Conservation (phyloP, 2,888 invertebrate species). For the Panopea generosa region DNA sequence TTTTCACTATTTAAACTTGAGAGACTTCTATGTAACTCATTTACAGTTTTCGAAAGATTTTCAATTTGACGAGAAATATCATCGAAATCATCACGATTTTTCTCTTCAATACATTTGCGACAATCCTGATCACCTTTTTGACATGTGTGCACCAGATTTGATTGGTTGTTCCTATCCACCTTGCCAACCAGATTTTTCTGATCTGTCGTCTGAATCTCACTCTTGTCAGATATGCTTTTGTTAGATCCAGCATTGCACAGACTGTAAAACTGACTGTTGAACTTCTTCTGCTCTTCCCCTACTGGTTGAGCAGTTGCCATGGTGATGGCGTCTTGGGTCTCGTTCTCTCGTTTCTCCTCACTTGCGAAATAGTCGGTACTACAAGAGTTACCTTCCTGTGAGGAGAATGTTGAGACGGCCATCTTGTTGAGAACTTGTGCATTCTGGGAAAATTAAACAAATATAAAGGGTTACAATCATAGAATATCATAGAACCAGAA, state of each 20-base stretch:
- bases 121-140: conserved; percentile 52
- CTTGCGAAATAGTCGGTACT: conserved; percentile 32
- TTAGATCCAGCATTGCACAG: conserved; percentile 78
- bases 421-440: conserved; percentile 46
- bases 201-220: conserved; percentile 53
- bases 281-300: conserved; percentile 73
- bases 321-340: conserved; percentile 19
- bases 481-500: too few species aligned
- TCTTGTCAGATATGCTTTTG: conserved; percentile 70
- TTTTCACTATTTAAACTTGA: conserved; percentile 77
- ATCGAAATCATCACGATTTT: conserved; percentile 73
- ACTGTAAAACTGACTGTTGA: conserved; percentile 81
- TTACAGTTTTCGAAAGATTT: conserved; percentile 78
- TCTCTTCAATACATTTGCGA: conserved; percentile 53
- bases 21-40: conserved; percentile 77
- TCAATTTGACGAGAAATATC: conserved; percentile 78
- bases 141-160: conserved; percentile 50
- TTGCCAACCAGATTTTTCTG: background rate
- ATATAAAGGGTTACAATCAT: too few species aligned
- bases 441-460: conserved; percentile 15
- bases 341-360: conserved; percentile 52
- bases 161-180: background rate
- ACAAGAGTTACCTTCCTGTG: conserved; percentile 49
- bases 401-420: conserved; percentile 59
- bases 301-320: conserved; percentile 34